Conservation (phyloP, 2,797 vertebrate genomes). For the Coreius guichenoti region DNA sequence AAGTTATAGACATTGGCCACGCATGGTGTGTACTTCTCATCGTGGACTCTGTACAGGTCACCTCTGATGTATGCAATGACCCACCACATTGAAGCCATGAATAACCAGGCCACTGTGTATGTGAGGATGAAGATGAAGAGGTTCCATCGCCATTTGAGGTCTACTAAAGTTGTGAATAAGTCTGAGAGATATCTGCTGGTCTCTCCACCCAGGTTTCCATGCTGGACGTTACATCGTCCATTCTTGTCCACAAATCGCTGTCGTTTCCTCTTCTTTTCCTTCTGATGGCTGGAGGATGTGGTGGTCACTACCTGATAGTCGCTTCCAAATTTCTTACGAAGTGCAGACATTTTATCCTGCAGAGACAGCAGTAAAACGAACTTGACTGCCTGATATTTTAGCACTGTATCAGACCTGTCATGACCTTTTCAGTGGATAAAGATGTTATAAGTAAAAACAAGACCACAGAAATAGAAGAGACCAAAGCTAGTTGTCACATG, state of each 20-base stretch:
- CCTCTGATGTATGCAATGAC: constrained; percentile 94
- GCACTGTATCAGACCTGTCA: neutral
- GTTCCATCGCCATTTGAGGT: constrained; percentile 99
- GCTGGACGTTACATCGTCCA: constrained; percentile 97
- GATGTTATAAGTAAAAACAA: neutral
- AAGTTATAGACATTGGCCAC: constrained; percentile 99
- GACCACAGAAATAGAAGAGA: neutral
- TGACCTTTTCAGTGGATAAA: constrained; percentile 15
- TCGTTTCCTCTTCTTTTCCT: constrained; percentile 89
- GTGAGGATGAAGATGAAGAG: constrained; percentile 98
- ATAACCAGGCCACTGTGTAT: constrained; percentile 98
- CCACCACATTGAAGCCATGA: constrained; percentile 99
- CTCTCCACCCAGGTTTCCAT: constrained; percentile 96
- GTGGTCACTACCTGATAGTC: constrained; percentile 99
- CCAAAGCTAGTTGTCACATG: neutral
- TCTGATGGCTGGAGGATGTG: constrained; percentile 72
- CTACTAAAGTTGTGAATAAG: constrained; percentile 96
- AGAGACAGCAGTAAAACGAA: constrained; percentile 66
- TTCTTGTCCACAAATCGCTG: constrained; percentile 99
- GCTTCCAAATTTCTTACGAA: constrained; percentile 98
- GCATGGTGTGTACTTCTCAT: constrained; percentile 95
- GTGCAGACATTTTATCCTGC: constrained; percentile 94
- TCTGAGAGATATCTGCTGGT: constrained; percentile 97
- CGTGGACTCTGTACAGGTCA: constrained; percentile 91
- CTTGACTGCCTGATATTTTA: constrained; percentile 4